Percentiles rank a stretch among this genome's conserved stretches.
Evolutionary conservation across 2,113 vertebrate genomes (phyloP).

Genomic region (Ceyx margarethae): DNA sequence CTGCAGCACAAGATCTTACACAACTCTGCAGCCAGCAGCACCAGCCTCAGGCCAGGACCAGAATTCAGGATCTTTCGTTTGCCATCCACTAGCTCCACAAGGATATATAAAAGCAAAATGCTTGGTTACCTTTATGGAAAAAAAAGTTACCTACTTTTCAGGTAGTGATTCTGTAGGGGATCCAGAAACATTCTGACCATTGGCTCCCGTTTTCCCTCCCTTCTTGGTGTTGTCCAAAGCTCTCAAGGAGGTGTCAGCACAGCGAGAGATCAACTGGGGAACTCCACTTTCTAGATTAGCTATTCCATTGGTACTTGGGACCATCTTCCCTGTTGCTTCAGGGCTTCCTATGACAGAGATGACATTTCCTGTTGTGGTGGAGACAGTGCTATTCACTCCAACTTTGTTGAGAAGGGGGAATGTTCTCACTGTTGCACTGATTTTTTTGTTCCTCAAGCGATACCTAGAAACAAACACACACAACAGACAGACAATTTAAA

Average conservation of each 20-base stretch:
- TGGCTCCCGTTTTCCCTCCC: conserved; percentile 74
- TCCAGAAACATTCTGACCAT: conserved; percentile 72
- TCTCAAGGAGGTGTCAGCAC: conserved; percentile 77
- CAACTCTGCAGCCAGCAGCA: neutral
- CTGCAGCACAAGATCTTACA: neutral
- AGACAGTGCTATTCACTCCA: conserved; percentile 74
- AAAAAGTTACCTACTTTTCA: conserved; percentile 81
- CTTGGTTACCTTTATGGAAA: neutral
- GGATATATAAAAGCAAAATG: neutral
- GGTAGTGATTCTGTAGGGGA: conserved; percentile 77
- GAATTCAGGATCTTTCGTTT: neutral
- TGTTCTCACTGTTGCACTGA: conserved; percentile 80
- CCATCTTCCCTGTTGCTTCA: conserved; percentile 80
- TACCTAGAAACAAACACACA: conserved; percentile 77
- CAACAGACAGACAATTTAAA: neutral
- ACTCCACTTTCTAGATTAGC: conserved; percentile 75
- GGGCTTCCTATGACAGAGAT: conserved; percentile 80
- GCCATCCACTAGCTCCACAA: neutral
- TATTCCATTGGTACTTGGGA: conserved; percentile 76
- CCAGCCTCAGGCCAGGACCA: neutral
- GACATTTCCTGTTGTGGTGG: conserved; percentile 77
- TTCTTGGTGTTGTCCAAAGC: conserved; percentile 85
- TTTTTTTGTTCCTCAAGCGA: conserved; percentile 94
- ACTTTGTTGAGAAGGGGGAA: conserved; percentile 86
- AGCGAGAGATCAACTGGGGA: conserved; percentile 86